Evolutionary conservation across 2,797 vertebrate species (phyloP).

Genomic region (Lithobates pipiens): DNA sequence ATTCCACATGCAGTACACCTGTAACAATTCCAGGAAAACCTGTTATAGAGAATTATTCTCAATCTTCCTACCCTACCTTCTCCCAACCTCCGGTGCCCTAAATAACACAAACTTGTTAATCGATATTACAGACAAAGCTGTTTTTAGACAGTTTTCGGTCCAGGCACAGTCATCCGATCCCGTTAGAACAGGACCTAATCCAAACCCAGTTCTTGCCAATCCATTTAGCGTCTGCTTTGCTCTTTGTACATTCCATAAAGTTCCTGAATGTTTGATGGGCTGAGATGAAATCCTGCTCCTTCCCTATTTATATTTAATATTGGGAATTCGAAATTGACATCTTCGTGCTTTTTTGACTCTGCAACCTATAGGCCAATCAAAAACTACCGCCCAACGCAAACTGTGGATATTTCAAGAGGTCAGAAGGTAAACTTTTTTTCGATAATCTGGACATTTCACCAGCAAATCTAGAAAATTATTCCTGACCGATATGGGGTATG

Average conservation of each 20-base stretch:
- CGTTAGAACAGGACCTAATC: conserved; percentile 71
- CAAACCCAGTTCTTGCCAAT: conserved; percentile 73
- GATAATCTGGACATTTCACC: conserved; percentile 21
- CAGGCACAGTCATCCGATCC: conserved; percentile 68
- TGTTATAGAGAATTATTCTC: conserved; percentile 64
- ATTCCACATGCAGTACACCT: conserved; percentile 65
- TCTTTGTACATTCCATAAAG: conserved; percentile 74
- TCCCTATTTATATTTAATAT: conserved; percentile 60
- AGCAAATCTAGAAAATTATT: conserved; percentile 37
- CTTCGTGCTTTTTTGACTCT: background rate
- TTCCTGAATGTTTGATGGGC: conserved; percentile 76
- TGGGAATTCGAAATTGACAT: conserved; percentile 17
- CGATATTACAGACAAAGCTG: conserved; percentile 62
- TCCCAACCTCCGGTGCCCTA: conserved; percentile 31
- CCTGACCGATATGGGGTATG: background rate
- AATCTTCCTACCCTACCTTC: conserved; percentile 4
- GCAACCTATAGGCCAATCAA: background rate
- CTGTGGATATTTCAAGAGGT: background rate
- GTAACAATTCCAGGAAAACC: conserved; percentile 42
- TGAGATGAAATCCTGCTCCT: conserved; percentile 80
- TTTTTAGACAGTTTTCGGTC: conserved; percentile 67
- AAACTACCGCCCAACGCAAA: background rate
- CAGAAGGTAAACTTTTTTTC: background rate
- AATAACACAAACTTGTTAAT: conserved; percentile 23
- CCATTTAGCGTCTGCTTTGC: conserved; percentile 76